Evolutionary conservation across 2,888 invertebrate genomes (phyloP).

Genomic region (Argynnis bischoffii): DNA sequence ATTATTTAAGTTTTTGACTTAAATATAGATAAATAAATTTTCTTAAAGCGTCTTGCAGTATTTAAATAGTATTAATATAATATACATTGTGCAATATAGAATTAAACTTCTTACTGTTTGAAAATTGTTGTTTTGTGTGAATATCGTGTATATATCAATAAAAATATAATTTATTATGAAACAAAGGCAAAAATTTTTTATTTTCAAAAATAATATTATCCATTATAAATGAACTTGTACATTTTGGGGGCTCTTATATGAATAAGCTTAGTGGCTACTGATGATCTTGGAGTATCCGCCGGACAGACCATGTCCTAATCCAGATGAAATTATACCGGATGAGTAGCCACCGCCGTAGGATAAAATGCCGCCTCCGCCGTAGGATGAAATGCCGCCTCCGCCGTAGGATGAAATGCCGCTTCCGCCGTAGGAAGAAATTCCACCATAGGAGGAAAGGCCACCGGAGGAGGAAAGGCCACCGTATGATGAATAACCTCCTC

Average conservation of each 20-base stretch:
- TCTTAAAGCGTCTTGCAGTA: background rate
- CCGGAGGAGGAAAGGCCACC: conserved; percentile 13
- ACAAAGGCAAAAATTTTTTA: conserved; percentile 27
- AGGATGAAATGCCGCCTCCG: conserved; percentile 14
- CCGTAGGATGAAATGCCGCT: conserved; percentile 7
- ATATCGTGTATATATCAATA: conserved; percentile 22
- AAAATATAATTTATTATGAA: conserved; percentile 26
- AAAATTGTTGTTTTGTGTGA: conserved; percentile 6
- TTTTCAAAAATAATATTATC: conserved; percentile 32
- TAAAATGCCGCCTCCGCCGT: conserved; percentile 18
- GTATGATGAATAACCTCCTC: conserved; percentile 9
- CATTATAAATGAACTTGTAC: conserved; percentile 44
- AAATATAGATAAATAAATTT: conserved; percentile 1
- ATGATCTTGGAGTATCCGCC: conserved; percentile 41
- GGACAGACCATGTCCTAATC: conserved; percentile 15
- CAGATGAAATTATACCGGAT: conserved; percentile 25
- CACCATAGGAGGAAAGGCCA: conserved; percentile 11
- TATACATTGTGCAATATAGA: background rate
- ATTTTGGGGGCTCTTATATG: conserved; percentile 33
- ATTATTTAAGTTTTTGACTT: background rate
- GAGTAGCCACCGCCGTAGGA: conserved; percentile 22
- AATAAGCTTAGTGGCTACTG: conserved; percentile 42
- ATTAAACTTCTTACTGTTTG: conserved; percentile 2
- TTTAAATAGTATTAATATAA: background rate
- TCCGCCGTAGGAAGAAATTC: conserved; percentile 12